phyloP scores from a whole-genome alignment of 2,113 vertebrate genomes.

The Steatornis caripensis region DNA sequence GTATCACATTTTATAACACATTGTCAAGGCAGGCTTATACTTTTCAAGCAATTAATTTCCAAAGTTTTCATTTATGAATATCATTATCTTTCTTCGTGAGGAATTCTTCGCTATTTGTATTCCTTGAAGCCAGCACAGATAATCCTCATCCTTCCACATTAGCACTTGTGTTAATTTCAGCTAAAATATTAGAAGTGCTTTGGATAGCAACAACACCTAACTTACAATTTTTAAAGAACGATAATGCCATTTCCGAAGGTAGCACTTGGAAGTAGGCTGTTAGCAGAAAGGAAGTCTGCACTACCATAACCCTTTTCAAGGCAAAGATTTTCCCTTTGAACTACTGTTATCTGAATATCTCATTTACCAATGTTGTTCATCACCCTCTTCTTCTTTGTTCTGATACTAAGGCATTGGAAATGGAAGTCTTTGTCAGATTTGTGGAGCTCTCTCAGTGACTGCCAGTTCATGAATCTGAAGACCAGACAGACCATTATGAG shows the following conservation, averaged over 20 bases:
- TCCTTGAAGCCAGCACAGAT: background rate
- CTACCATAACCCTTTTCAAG: background rate
- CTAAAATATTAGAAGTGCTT: background rate
- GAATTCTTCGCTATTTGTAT: background rate
- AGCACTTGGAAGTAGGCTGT: background rate
- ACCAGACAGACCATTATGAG: background rate
- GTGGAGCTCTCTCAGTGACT: background rate
- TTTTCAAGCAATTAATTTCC: slow-evolving; percentile 21
- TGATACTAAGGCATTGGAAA: background rate
- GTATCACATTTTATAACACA: background rate
- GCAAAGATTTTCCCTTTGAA: background rate
- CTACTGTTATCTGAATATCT: background rate
- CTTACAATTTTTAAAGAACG: background rate
- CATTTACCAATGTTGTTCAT: background rate
- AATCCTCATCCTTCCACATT: background rate
- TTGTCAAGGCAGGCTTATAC: background rate
- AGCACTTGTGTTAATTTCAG: background rate
- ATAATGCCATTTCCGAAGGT: background rate
- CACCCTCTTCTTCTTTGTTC: background rate
- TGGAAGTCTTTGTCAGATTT: background rate
- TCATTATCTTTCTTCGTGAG: background rate
- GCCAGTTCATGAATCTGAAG: background rate
- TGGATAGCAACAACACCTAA: background rate
- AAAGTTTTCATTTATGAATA: background rate
- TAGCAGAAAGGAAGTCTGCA: background rate